Evolutionary conservation across 2,888 invertebrate species (phyloP), one percentile per base, ranked within the genome.

Genomic region (Orthosia incerta): DNA sequence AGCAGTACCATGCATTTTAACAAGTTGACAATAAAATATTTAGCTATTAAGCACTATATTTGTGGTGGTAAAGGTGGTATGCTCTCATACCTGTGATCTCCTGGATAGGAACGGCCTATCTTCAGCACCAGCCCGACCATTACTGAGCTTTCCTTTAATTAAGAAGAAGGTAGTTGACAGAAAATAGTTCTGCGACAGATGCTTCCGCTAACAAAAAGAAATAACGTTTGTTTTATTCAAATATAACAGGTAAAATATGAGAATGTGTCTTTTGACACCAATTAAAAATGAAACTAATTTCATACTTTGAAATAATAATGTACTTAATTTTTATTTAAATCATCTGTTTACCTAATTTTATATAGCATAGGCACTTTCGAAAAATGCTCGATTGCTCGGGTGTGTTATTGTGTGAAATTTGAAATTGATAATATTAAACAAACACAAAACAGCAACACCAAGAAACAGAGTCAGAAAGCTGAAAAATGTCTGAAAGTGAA

Each of bases 51-150:
- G 45, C 20, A 45, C 9, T 48, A 51, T 7, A 23, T 20, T 53
- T 53, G 7, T 18, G 3, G 9, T 23, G 2, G 4, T 64, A 16
- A 51, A 15, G 13, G 4, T 23, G 11, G 18, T 62, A 18, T 20
- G 4, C 1, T 16, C 16, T 53, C 53, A 39, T 53, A 76, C 73
- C 63, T 73, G 20, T 50, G 26, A 39, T 26, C 31, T 65, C 18
- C 59, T 39, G 31, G 3, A 53, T 46, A 59, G 9, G 15, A 20
- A 76, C 53, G 16, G 53, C 4, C 12, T n/a, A 55, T 20, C 57
- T 45, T 50, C 71, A 57, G 39, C 16, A 60, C 31, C 9, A 15
- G 5, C 39, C 7, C 16, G 20, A 23, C 31, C 11, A 16, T 20
- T 53, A 20, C 13, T 39, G 16, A 11, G 3, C 20, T 39, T 20